Base-by-base conservation (phyloP, 2,797 vertebrate genomes). In the Zalophus californianus region DNA sequence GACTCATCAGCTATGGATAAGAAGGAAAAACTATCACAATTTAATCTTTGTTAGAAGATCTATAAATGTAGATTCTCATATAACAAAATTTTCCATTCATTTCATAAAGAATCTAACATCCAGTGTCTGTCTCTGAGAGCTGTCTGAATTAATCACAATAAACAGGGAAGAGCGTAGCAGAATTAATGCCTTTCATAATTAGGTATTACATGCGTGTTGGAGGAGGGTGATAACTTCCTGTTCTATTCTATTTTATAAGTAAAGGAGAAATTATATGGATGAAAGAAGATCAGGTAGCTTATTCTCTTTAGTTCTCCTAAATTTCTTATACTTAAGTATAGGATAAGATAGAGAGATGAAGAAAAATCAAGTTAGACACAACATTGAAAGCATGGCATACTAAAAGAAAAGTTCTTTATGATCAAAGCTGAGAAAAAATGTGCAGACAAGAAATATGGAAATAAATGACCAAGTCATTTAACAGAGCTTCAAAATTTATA, bases 401-500 rank as follows among this genome's bases (percentile, higher is more conserved):
- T 96, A 83, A 84, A 91, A 86, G 14, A 77, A 77, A 48, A 86
- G 52, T 48, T 70, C 5, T 35, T 86, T 84, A 41, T 86, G 72
- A 94, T 97, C 90, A 97, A 97, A 97, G 82, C 50, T 64, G 70
- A 94, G 48, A 48, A 60, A 97, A 96, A 92, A 58, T 79, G 79
- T 92, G 20, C 18, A 95, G 88, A 77, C 29, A 92, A 66, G 41
- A 80, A 41, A 4, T 70, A 50, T 66, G 54, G 29, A 94, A 96
- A 80, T 75, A 83, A 97, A 83, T 70, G 62, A 79, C 56, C 29
- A 48, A 89, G 72, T 92, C 50, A 91, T 91, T 96, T 95, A 96
- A 75, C 7, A 86, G 11, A 10, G 20, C 56, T 94, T 96, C 54
- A 95, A 72, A 86, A 78, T 87, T 88, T 90, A 83, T 91, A 73